Evolutionary conservation across 2,888 invertebrate genomes (phyloP).

Genomic region (Xiphydria camelus): DNA sequence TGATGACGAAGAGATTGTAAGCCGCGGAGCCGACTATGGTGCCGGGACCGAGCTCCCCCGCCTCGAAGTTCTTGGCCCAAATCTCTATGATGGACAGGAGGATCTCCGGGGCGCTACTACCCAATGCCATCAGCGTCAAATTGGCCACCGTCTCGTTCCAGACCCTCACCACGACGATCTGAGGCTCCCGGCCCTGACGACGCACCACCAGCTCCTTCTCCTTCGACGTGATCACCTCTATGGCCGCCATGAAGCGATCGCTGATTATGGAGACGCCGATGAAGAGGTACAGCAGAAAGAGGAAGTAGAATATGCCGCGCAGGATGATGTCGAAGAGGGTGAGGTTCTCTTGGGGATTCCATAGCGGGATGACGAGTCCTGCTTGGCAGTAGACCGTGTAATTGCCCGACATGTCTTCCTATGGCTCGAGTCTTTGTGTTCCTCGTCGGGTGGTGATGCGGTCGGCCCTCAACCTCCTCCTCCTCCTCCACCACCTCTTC

Average conservation of each 20-base stretch:
- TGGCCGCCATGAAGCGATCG: slow-evolving; percentile 98
- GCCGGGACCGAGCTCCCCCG: slow-evolving; percentile 96
- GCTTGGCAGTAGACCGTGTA: slow-evolving; percentile 67
- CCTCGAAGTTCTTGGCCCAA: slow-evolving; percentile 91
- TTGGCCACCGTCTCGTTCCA: slow-evolving; percentile 99
- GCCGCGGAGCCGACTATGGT: slow-evolving; percentile 99
- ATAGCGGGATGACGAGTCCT: slow-evolving; percentile 86
- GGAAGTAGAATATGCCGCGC: slow-evolving; percentile 89
- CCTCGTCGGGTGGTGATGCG: too few relatives aligned
- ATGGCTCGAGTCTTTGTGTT: slow-evolving; percentile 1
- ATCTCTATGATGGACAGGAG: slow-evolving; percentile 97
- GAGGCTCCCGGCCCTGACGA: slow-evolving; percentile 83
- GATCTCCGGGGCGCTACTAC: slow-evolving; percentile 98
- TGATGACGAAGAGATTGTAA: slow-evolving; percentile 97
- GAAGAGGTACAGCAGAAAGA: slow-evolving; percentile 89
- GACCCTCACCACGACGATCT: slow-evolving; percentile 89
- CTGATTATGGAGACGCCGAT: slow-evolving; percentile 99
- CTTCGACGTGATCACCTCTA: slow-evolving; percentile 98
- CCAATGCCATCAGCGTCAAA: slow-evolving; percentile 96
- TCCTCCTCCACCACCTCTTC: too few relatives aligned
- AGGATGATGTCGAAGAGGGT: slow-evolving; percentile 76
- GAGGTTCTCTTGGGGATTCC: slow-evolving; percentile 82
- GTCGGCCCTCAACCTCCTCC: too few relatives aligned
- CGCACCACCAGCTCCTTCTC: slow-evolving; percentile 93
- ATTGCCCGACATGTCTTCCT: slow-evolving; percentile 43